These are phyloP conservation scores for Gymnocypris eckloni DNA, from an alignment of 2,797 vertebrate genomes.

Conservation along the genomic window DNA sequence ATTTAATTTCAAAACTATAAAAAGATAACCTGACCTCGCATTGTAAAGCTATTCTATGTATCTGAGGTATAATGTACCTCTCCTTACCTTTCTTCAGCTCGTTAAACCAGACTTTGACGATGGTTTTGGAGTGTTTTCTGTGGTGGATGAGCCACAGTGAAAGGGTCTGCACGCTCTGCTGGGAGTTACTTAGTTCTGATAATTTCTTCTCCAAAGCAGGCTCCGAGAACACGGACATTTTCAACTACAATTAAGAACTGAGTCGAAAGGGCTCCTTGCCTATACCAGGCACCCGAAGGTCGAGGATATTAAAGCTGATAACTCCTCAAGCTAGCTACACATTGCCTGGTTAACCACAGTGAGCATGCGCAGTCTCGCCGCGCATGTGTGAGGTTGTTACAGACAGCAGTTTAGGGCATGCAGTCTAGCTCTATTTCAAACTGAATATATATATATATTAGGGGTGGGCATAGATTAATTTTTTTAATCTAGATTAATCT, in stretches of 20 bases:
- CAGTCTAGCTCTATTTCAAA: neutral
- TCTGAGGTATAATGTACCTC: neutral
- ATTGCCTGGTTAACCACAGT: neutral
- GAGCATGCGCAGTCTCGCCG: slow-evolving; percentile 9
- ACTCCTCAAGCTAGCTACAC: slow-evolving; percentile 14
- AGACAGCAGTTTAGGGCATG: neutral
- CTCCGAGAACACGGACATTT: slow-evolving; percentile 86
- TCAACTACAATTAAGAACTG: slow-evolving; percentile 48
- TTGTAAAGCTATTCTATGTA: neutral
- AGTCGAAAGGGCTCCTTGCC: neutral
- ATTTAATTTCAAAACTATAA: neutral
- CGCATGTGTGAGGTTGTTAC: neutral
- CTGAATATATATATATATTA: too few relatives aligned
- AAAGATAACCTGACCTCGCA: too few relatives aligned
- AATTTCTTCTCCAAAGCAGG: slow-evolving; percentile 85
- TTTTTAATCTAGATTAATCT: too few relatives aligned
- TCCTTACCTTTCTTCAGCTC: slow-evolving; percentile 82
- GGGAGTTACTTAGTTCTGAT: slow-evolving; percentile 85
- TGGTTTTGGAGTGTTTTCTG: slow-evolving; percentile 84
- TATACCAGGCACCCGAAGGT: slow-evolving; percentile 29
- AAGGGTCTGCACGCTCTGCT: slow-evolving; percentile 85
- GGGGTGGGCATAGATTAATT: too few relatives aligned
- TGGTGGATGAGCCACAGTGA: slow-evolving; percentile 86
- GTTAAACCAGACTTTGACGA: slow-evolving; percentile 82
- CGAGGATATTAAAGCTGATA: neutral